A percentile compares a stretch with the other conserved stretches of the same genome.
phyloP scores from a whole-genome alignment of 2,797 vertebrate genomes.

The Acanthopagrus latus region DNA sequence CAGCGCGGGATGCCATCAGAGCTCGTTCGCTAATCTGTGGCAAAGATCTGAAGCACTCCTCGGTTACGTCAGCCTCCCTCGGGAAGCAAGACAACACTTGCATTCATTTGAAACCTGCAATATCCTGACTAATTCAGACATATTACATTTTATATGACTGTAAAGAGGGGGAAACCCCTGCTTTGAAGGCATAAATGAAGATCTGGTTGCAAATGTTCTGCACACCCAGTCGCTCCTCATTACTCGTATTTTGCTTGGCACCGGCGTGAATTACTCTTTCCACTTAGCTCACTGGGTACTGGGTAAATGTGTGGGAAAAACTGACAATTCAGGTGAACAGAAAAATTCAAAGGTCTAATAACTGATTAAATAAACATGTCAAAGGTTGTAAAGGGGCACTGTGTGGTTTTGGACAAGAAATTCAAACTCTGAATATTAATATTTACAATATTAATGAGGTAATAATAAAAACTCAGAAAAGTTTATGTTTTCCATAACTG shows the following conservation, averaged over 20 bases:
- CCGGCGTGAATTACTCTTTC: conserved; percentile 47
- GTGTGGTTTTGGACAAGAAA: no score
- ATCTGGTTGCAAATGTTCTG: conserved; percentile 66
- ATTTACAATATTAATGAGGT: no score
- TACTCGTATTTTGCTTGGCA: conserved; percentile 47
- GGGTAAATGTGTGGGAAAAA: conserved; percentile 32
- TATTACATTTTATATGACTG: conserved; percentile 79
- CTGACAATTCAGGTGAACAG: conserved; percentile 25
- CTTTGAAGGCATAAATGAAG: conserved; percentile 67
- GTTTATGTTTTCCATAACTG: no score
- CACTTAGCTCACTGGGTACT: conserved; percentile 45
- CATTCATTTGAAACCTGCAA: conserved; percentile 76
- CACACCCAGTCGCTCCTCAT: conserved; percentile 48
- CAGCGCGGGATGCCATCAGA: conserved; percentile 49
- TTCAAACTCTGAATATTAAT: no score
- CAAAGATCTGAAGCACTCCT: conserved; percentile 72
- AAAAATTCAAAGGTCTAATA: conserved; percentile 16
- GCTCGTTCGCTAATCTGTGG: conserved; percentile 70
- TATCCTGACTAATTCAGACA: conserved; percentile 77
- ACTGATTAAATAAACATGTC: conserved; percentile 28
- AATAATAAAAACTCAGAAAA: no score
- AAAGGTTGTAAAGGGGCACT: no score
- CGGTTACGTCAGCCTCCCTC: conserved; percentile 69
- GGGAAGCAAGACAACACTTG: conserved; percentile 74
- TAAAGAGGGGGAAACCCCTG: conserved; percentile 69